A percentile compares a stretch with the other conserved stretches of the same genome.
These are phyloP conservation scores for Ictinia mississippiensis DNA, from an alignment of 2,797 vertebrate genomes.

Conservation along the genomic window DNA sequence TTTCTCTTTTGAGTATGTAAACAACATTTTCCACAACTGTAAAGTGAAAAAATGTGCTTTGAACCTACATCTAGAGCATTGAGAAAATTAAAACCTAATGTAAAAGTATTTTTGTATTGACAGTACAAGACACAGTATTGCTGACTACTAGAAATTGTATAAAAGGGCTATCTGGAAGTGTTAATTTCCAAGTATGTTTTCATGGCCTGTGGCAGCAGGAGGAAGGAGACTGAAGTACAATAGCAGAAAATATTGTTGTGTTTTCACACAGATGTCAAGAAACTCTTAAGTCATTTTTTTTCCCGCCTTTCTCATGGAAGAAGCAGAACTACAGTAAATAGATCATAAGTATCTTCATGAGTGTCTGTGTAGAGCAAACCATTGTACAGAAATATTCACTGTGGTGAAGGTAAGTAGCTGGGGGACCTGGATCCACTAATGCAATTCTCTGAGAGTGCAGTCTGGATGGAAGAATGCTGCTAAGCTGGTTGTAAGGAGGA, in stretches of 20 bases:
- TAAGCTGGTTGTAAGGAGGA: background rate
- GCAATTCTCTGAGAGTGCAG: accelerated
- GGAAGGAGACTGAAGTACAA: background rate
- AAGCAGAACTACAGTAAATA: background rate
- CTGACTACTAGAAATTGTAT: background rate
- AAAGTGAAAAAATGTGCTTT: background rate
- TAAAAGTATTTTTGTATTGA: background rate
- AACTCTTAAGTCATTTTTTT: background rate
- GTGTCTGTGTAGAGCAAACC: background rate
- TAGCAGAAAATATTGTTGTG: background rate
- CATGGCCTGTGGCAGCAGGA: background rate
- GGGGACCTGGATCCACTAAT: background rate
- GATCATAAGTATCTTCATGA: background rate
- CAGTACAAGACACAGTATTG: background rate
- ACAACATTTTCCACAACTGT: background rate
- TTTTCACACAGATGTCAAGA: background rate
- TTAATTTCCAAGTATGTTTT: background rate
- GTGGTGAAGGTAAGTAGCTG: background rate
- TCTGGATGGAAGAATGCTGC: background rate
- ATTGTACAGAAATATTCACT: background rate
- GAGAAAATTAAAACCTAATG: background rate
- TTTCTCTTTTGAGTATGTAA: background rate
- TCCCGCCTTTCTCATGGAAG: background rate
- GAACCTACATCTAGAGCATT: background rate
- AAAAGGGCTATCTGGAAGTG: background rate